Base-by-base conservation (phyloP, 2,888 invertebrate species). In the Athripsodes cinereus region DNA sequence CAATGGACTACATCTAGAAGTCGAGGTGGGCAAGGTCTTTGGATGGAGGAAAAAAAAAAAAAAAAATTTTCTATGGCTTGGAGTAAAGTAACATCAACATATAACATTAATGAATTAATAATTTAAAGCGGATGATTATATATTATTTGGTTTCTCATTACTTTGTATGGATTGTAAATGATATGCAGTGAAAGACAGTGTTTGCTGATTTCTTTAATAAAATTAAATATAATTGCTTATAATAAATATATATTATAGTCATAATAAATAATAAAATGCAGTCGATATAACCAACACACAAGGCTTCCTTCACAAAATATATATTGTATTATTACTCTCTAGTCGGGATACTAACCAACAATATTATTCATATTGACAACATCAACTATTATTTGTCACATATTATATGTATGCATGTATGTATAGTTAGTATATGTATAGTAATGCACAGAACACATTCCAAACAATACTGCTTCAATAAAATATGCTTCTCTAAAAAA, bases 211-310 rank as follows among this genome's bases (percentile, higher is more conserved):
- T 63, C 63, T 63, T 63, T 63, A 63, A 63, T 63, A 63, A 63
- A 63, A 63, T 63, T 63, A 63, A 62, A 63, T 63, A 63, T 61
- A 63, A 62, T 63, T 61, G 56, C 63, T 63, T 63, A 63, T 61
- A 61, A 59, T 60, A 60, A 57, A 62, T 60, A 61, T 61, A 51
- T 40, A 40, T 40, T 13, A 40, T 56, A 52, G 58, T 63, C 60
- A 62, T 62, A 55, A 63, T 63, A 63, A 63, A 63, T 63, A 63
- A 60, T 63, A 59, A 62, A 60, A 55, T 60, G 57, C 58, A 60
- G 63, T 61, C 63, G 55, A 59, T 61, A 62, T 53, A 61, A 63
- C 61, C 60, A 62, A 63, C 60, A 58, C 53, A 60, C 58, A 63
- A 62, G 63, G 63, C 63, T 61, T 60, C 21, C 52, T 57, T 40